phyloP scores from a whole-genome alignment of 2,888 invertebrate species.

The Julus scanicus region DNA sequence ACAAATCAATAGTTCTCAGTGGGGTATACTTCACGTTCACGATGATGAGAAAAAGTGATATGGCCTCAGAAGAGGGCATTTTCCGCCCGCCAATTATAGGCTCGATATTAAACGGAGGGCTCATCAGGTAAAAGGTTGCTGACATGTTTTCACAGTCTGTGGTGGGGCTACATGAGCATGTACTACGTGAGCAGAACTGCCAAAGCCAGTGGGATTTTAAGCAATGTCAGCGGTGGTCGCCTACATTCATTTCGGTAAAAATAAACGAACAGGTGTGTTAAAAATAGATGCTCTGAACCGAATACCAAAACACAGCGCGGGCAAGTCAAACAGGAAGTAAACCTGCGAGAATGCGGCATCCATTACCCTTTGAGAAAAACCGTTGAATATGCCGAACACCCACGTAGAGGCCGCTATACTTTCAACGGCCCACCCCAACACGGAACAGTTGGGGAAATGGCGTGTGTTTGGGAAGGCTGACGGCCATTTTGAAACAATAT shows the following conservation, averaged over 20 bases:
- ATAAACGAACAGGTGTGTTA: slow-evolving; percentile 10
- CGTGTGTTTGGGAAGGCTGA: background rate
- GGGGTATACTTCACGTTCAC: no score
- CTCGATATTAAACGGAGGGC: background rate
- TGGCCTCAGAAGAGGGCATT: background rate
- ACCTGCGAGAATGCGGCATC: background rate
- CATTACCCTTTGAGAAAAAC: background rate
- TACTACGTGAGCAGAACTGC: background rate
- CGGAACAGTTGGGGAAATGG: background rate
- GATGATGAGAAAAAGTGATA: background rate
- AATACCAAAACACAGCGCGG: background rate
- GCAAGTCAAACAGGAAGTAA: slow-evolving; percentile 27
- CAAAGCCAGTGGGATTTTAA: background rate
- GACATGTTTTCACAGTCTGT: background rate
- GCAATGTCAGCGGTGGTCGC: slow-evolving; percentile 14
- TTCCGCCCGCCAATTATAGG: background rate
- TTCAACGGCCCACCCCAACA: background rate
- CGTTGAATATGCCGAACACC: background rate
- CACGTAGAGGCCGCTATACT: slow-evolving; percentile 3
- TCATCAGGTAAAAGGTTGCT: background rate
- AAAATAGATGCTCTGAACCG: slow-evolving; percentile 35
- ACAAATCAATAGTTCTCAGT: no score
- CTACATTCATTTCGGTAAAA: background rate
- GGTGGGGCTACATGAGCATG: no score
- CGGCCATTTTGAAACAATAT: background rate